These are phyloP conservation scores for Ceratina calcarata DNA, from an alignment of 1,140 invertebrate species.

Conservation along the genomic window DNA sequence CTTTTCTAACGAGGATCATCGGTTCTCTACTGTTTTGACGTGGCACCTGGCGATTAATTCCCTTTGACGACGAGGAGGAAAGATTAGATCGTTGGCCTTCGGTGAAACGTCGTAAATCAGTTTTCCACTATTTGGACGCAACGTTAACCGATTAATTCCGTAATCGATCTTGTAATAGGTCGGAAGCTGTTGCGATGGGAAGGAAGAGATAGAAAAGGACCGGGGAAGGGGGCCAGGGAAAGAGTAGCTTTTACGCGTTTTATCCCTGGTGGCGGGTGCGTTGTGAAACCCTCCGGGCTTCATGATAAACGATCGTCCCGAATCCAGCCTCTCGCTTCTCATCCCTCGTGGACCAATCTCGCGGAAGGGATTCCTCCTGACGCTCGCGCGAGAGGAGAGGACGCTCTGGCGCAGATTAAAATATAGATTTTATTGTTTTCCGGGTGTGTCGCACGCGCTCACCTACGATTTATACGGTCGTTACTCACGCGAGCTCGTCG, in stretches of 20 bases:
- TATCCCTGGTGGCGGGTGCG: conserved; percentile 35
- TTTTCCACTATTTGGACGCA: neutral
- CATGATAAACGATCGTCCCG: conserved; percentile 72
- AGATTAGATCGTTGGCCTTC: neutral
- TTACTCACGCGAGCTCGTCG: conserved; percentile 66
- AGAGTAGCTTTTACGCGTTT: conserved; percentile 39
- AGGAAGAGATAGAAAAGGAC: neutral
- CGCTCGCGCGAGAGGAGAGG: conserved; percentile 26
- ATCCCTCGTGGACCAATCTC: conserved; percentile 52
- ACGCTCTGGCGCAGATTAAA: conserved; percentile 73
- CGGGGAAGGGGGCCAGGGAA: neutral
- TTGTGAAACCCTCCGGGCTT: conserved; percentile 40
- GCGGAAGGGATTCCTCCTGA: conserved; percentile 57
- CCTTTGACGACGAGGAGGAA: no score
- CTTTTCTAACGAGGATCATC: neutral
- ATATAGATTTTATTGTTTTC: conserved; percentile 80
- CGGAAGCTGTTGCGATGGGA: neutral
- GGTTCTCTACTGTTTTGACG: no score
- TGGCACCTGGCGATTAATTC: no score
- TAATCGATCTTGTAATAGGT: neutral
- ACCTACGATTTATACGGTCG: conserved; percentile 71
- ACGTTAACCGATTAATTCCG: conserved; percentile 1
- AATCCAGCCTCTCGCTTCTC: conserved; percentile 40
- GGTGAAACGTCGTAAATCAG: conserved; percentile 15
- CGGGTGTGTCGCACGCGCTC: conserved; percentile 62